Conservation (phyloP, 1,140 invertebrate genomes). For the Ips typographus region DNA sequence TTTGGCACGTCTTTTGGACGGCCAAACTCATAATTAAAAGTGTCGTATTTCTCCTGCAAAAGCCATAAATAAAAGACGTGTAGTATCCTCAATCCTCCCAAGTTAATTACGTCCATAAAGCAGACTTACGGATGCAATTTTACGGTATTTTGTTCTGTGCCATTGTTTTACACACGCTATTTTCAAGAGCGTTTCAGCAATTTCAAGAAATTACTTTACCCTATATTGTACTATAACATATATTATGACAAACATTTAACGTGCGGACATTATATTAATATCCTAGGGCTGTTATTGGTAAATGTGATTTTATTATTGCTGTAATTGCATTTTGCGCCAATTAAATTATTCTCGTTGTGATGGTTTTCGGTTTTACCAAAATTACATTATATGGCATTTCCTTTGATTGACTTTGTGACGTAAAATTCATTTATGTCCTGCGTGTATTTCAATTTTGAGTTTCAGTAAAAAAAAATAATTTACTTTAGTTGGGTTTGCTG, state of each 20-base stretch:
- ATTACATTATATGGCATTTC: slow-evolving; percentile 2
- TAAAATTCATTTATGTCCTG: neutral
- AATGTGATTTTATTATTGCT: neutral
- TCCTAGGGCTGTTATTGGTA: neutral
- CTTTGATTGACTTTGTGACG: neutral
- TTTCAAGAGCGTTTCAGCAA: neutral
- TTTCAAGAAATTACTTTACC: neutral
- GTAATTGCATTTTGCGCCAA: neutral
- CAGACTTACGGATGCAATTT: slow-evolving; percentile 24
- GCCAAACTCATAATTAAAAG: slow-evolving; percentile 3
- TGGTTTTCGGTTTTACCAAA: neutral
- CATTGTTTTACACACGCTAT: neutral
- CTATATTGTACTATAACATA: neutral
- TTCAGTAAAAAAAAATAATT: neutral
- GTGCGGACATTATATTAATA: no score
- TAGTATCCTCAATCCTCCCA: slow-evolving; percentile 4
- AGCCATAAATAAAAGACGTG: slow-evolving; percentile 4
- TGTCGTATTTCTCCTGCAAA: neutral
- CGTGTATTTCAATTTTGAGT: no score
- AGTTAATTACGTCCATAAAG: slow-evolving; percentile 30
- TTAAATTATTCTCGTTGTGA: neutral
- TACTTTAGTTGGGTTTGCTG: neutral
- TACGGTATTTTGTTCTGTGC: slow-evolving; percentile 20
- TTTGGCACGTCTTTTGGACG: neutral
- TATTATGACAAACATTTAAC: neutral